phyloP scores from a whole-genome alignment of 2,888 invertebrate genomes.

The Pammene aurita region DNA sequence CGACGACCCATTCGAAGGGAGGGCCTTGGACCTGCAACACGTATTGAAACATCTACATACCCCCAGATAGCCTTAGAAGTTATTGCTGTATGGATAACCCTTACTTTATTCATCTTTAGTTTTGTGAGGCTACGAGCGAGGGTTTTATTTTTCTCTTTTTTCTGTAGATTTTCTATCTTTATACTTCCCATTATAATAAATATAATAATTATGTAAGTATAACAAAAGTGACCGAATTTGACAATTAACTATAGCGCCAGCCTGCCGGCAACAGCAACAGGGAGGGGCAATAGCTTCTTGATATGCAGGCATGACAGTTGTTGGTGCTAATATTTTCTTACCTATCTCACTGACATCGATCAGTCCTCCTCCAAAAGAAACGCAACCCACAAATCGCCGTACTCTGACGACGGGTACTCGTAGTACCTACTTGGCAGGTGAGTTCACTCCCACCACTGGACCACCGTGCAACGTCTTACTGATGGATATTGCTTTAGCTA shows the following conservation, averaged over 20 bases:
- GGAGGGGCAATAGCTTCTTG: too few relatives aligned
- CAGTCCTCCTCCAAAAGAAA: slow-evolving; percentile 67
- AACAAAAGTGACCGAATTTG: too few relatives aligned
- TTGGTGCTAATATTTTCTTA: not conserved
- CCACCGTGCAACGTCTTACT: slow-evolving; percentile 52
- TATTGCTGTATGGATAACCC: not conserved
- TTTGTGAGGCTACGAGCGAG: too few relatives aligned
- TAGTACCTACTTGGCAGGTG: slow-evolving; percentile 38
- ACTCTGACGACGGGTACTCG: slow-evolving; percentile 52
- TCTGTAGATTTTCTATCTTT: too few relatives aligned
- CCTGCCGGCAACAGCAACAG: too few relatives aligned
- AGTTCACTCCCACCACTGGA: slow-evolving; percentile 48
- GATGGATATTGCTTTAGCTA: slow-evolving; percentile 51
- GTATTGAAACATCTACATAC: not conserved
- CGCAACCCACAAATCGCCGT: slow-evolving; percentile 71
- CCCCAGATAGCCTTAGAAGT: not conserved
- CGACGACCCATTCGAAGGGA: slow-evolving; percentile 26
- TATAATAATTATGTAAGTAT: too few relatives aligned
- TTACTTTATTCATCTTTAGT: too few relatives aligned
- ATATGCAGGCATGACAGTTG: not conserved
- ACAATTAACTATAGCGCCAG: too few relatives aligned
- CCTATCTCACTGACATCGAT: slow-evolving; percentile 55
- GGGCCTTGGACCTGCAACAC: slow-evolving; percentile 9
- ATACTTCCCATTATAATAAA: too few relatives aligned
- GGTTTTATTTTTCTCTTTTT: too few relatives aligned